Evolutionary conservation across 2,888 invertebrate genomes (phyloP).

Genomic region (Acanthopleura granulata): DNA sequence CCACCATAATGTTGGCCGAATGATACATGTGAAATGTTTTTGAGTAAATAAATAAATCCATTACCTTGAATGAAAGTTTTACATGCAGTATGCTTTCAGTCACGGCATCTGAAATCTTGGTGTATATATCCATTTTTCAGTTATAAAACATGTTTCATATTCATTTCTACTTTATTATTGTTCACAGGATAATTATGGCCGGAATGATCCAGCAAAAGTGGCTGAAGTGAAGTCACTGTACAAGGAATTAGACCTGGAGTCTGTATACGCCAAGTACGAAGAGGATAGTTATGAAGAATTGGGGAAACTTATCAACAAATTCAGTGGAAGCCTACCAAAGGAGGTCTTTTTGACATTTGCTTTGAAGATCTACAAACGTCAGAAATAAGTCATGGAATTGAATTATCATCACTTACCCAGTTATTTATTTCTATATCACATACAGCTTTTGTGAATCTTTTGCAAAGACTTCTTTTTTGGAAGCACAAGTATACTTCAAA

Average conservation of each 20-base stretch:
- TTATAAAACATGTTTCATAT: not conserved
- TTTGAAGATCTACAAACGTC: conserved; percentile 66
- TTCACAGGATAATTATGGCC: conserved; percentile 63
- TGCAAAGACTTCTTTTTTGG: no score
- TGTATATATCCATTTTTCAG: no score
- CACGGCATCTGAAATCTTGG: no score
- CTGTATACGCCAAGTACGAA: conserved; percentile 62
- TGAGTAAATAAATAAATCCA: no score
- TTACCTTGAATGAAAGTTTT: no score
- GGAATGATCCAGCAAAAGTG: conserved; percentile 54
- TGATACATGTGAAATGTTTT: no score
- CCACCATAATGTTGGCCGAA: no score
- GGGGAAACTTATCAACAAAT: conserved; percentile 51
- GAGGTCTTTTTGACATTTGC: conserved; percentile 63
- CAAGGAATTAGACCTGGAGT: conserved; percentile 53
- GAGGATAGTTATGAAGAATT: conserved; percentile 61
- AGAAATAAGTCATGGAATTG: conserved; percentile 46
- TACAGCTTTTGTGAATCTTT: no score
- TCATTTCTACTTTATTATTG: conserved; percentile 3
- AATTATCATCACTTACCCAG: no score
- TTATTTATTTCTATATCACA: no score
- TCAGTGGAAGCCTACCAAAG: conserved; percentile 51
- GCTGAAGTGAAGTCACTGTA: conserved; percentile 60
- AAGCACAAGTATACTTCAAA: no score
- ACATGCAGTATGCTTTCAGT: no score